These are phyloP conservation scores for Drosophila kikkawai DNA, from an alignment of 1,140 invertebrate species.

Conservation along the genomic window DNA sequence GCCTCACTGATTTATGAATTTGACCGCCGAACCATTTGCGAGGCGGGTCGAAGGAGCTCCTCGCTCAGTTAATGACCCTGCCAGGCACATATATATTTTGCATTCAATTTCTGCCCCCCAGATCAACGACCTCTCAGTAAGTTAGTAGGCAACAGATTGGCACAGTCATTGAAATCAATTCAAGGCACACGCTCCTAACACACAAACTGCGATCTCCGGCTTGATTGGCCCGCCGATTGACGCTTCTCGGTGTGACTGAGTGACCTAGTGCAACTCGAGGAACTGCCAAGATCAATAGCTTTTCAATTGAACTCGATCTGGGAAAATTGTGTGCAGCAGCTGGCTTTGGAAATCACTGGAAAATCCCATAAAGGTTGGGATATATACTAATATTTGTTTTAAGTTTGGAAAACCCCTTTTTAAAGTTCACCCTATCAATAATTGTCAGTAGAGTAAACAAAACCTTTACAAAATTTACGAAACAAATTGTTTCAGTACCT, in stretches of 20 bases:
- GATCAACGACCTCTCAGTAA: conserved; percentile 64
- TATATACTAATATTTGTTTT: too few relatives aligned
- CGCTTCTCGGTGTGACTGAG: conserved; percentile 63
- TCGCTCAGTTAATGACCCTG: conserved; percentile 74
- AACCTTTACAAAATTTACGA: neutral
- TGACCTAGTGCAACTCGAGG: conserved; percentile 65
- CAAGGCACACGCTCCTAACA: conserved; percentile 62
- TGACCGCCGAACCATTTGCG: conserved; percentile 68
- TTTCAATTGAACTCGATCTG: conserved; percentile 58
- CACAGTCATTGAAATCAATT: conserved; percentile 52
- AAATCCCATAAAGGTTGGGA: neutral
- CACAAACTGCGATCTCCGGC: conserved; percentile 43
- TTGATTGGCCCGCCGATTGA: conserved; percentile 67
- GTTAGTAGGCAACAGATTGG: conserved; percentile 64
- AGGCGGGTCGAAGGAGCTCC: conserved; percentile 14
- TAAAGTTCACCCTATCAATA: neutral
- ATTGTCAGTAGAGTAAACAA: too few relatives aligned
- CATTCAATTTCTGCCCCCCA: conserved; percentile 35
- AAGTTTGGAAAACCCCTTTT: neutral
- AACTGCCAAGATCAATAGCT: conserved; percentile 70
- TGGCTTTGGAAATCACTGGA: neutral
- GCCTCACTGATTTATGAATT: conserved; percentile 77
- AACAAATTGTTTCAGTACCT: neutral
- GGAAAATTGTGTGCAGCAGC: neutral
- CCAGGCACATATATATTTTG: conserved; percentile 37